Evolutionary conservation across 1,140 invertebrate species (phyloP), one percentile per base, ranked within the genome.

Genomic region (Agrilus planipennis): DNA sequence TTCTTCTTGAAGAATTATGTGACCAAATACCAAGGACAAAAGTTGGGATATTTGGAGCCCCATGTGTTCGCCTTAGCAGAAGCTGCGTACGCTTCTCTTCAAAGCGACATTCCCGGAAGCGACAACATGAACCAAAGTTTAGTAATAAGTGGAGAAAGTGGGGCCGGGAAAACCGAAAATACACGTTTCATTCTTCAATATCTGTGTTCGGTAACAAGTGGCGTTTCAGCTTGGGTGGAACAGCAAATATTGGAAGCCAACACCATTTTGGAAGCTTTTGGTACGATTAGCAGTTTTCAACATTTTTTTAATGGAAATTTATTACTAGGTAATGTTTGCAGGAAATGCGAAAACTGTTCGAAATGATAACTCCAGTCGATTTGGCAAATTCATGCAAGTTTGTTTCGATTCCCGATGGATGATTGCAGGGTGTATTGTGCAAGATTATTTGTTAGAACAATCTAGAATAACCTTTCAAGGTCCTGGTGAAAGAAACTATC

Each of bases 361-460:
- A 21, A 98, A 98, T 64, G 92, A 98, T 64, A 98, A 98, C 64
- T 95, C 90, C 12, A 92, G 88, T 30, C 75, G 94, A 21, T 98
- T 98, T 64, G 94, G 94, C 12, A 97, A 97, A 65, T 96, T 95
- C 58, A 92, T 96, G 73, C 89, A 92, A 67, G 87, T 97, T 2
- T 92, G 89, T 60, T 88, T 96, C 58, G 91, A 95, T 70, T 76
- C 72, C 42, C 80, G 79, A 50, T 87, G 80, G 70, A 81, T 84
- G 62, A 95, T 97, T 45, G 82, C 84, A 47, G 94, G 94, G 11
- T 95, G 91, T 49, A 88, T 93, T 44, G 87, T 96, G 32, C 84
- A 93, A 55, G 91, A 96, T 60, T 97, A 97, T 64, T 68, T 98
- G 15, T 69, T 98, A 35, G 94, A 99, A 60, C 90, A 96, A 61